A percentile compares a stretch with the other conserved stretches of the same genome.
These are phyloP conservation scores for Ceryle rudis DNA, from an alignment of 2,797 vertebrate species.

Conservation along the genomic window DNA sequence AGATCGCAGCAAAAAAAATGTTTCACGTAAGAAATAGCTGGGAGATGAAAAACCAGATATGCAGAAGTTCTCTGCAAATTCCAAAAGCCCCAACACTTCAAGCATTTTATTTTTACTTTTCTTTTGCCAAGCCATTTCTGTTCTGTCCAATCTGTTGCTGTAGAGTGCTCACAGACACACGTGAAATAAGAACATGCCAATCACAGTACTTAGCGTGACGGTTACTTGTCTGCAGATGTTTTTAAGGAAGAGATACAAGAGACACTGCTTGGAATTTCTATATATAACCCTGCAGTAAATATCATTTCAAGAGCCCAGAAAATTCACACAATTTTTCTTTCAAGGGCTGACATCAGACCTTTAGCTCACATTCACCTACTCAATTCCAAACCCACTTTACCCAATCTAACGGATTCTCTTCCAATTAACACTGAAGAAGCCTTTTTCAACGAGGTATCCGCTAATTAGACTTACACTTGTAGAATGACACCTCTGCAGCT, in stretches of 20 bases:
- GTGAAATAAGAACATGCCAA: neutral
- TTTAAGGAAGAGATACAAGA: neutral
- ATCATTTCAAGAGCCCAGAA: neutral
- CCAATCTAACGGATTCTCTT: neutral
- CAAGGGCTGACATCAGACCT: slow-evolving; percentile 1
- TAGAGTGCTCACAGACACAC: neutral
- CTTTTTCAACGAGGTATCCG: neutral
- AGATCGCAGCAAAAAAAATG: neutral
- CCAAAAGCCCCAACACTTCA: neutral
- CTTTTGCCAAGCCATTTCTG: neutral
- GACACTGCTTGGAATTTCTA: neutral
- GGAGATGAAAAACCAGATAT: neutral
- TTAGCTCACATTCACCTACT: neutral
- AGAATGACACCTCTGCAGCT: neutral
- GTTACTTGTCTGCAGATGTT: neutral
- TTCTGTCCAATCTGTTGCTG: neutral
- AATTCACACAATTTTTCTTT: neutral
- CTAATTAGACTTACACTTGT: neutral
- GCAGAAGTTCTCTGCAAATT: neutral
- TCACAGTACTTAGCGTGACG: neutral
- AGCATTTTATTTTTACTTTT: neutral
- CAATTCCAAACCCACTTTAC: neutral
- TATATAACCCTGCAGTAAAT: neutral
- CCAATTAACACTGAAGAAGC: neutral
- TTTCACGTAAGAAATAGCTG: fast-evolving